These are phyloP conservation scores for Campodea augens DNA, from an alignment of 1,140 invertebrate species.

Conservation along the genomic window DNA sequence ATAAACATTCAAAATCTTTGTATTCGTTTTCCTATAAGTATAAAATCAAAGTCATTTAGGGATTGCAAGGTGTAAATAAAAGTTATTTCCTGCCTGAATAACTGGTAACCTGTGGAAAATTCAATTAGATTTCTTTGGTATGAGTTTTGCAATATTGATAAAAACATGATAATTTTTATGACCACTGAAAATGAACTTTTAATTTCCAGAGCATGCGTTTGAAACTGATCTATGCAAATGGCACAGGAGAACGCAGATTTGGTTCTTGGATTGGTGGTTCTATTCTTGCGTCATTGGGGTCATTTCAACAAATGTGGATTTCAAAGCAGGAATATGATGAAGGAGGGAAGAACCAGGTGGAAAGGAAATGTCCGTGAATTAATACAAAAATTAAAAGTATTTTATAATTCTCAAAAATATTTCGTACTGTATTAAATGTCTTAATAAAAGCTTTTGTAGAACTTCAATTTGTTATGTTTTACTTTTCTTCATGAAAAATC, in stretches of 20 bases:
- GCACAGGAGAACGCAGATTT: conserved; percentile 64
- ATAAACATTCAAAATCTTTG: no score
- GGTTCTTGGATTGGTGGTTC: conserved; percentile 94
- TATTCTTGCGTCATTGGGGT: conserved; percentile 82
- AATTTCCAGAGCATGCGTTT: conserved; percentile 48
- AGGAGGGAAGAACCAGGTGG: conserved; percentile 74
- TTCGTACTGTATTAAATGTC: no score
- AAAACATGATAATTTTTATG: neutral
- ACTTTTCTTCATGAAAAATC: no score
- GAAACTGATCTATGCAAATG: conserved; percentile 68
- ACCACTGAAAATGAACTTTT: neutral
- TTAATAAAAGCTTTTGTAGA: no score
- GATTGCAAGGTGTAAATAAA: no score
- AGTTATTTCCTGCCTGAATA: no score
- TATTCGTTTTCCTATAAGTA: no score
- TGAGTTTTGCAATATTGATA: neutral
- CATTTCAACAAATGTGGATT: conserved; percentile 97
- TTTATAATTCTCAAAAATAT: no score
- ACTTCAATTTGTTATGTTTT: no score
- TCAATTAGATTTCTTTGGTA: neutral
- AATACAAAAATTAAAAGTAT: no score
- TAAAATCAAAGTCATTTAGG: no score
- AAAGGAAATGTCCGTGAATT: conserved; percentile 75
- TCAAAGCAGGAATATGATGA: conserved; percentile 94
- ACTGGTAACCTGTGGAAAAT: no score